These are phyloP conservation scores for Saccopteryx leptura DNA, from an alignment of 2,113 vertebrate species.

Conservation along the genomic window DNA sequence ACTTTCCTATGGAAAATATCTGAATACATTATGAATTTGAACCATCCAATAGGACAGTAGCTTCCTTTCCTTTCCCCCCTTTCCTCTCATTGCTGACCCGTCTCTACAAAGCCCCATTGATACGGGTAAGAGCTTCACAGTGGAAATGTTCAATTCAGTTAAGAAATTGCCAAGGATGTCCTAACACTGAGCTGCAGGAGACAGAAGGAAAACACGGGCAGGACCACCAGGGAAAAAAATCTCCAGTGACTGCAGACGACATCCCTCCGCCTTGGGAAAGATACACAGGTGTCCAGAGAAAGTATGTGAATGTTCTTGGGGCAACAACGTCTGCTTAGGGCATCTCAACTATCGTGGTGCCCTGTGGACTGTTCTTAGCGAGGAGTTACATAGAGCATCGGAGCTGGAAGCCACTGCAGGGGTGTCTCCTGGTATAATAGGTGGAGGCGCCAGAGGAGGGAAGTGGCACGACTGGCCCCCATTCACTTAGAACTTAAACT, in stretches of 20 bases:
- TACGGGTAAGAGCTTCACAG: background rate
- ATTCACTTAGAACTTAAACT: background rate
- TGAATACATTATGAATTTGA: background rate
- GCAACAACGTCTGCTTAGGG: background rate
- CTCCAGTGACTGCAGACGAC: background rate
- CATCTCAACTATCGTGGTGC: background rate
- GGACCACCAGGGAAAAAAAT: background rate
- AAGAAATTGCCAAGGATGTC: background rate
- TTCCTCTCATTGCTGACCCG: background rate
- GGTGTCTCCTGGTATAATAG: background rate
- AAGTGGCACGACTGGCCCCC: background rate
- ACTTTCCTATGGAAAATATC: background rate
- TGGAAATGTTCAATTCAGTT: background rate
- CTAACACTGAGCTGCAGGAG: background rate
- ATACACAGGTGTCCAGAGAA: background rate
- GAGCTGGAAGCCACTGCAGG: background rate
- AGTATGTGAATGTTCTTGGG: background rate
- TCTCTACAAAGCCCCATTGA: background rate
- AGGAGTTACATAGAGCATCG: background rate
- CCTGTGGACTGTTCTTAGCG: background rate
- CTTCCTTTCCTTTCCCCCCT: background rate
- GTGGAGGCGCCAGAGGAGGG: background rate
- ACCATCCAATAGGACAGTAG: background rate
- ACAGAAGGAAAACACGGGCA: background rate
- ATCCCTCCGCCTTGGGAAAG: background rate